Base-by-base conservation (phyloP, 2,888 invertebrate genomes). In the Euplagia quadripunctaria region DNA sequence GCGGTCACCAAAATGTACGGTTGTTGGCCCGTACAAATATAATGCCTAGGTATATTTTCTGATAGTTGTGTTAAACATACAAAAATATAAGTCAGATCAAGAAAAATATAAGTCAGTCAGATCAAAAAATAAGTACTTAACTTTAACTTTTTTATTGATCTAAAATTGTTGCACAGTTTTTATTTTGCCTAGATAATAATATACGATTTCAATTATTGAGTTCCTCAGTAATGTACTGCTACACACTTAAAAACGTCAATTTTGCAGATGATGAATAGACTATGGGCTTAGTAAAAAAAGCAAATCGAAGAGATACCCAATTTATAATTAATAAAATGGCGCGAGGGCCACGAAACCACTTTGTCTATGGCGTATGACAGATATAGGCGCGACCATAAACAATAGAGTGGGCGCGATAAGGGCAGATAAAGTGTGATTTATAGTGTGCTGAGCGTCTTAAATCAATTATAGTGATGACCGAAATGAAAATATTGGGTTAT, bases 351-450 rank as follows among this genome's bases (percentile, higher is more conserved):
- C 79, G 81, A 81, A 85, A 80, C 82, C 82, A 80, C 78, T 76
- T 78, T 77, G 85, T 82, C 82, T 82, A 80, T 86, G 86, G 82
- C 72, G 63, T 74, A 89, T 93, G 93, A 94, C 92, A 89, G 89
- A 93, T 90, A 92, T 89, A 88, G 86, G 82, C 81, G 79, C 86
- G 85, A 87, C 89, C 91, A 91, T 91, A 93, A 91, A 94, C 93
- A 94, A 93, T 93, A 86, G 91, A 89, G 86, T 87, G 88, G 80
- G 77, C 72, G 86, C 89, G 93, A 92, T 94, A 92, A 87, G 87
- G 85, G 76, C 83, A 88, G 94, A 94, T 94, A 94, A 87, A 87
- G 79, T 75, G 81, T 93, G 94, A 94, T 93, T 94, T 93, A 94
- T 94, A 82, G 90, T 86, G 84, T 83, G 82, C 82, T 78, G 82